Evolutionary conservation across 2,113 vertebrate species (phyloP), one percentile per base, ranked within the genome.

Genomic region (Seriola aureovittata): DNA sequence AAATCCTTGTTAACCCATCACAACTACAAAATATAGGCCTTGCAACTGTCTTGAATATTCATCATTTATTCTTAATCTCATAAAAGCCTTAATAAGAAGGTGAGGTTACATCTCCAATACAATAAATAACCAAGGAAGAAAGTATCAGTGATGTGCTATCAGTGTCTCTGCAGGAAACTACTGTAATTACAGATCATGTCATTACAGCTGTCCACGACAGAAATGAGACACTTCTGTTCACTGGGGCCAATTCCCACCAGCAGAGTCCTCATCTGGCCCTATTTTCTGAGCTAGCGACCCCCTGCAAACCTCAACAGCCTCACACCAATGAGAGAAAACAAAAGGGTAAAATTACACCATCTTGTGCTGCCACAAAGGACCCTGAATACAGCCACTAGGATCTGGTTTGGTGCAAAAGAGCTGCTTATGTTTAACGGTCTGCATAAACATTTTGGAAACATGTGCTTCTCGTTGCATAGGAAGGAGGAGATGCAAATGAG

Each of bases 271-370:
- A 75, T 84, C 66, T 82, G 84, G 63, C 79, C 63, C 36, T 1
- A 8, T 84, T 83, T 75, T 83, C 66, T 80, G 67, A 81, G 72
- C 75, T 9, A 71, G 58, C 29, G 16, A 72, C 72, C 85, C 72
- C 87, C 83, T 58, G 42, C 70, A 50, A 75, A 68, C 72, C 48
- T 71, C 42, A 50, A 77, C 78, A 80, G 80, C 65, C 76, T 81
- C 80, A 72, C 3, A 9, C 86, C 75, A 87, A 79, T 16, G 42
- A 75, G 58, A 21, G 57, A 81, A 88, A 80, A 86, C 82, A 90
- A 91, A 92, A 82, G 79, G 50, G 69, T 69, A 57, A 81, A 90
- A 90, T 90, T 75, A 92, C 84, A 87, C 46, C 82, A 78, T 86
- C 76, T 71, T 85, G 71, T 63, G 79, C 25, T 48, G 57, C 70